Evolutionary conservation across 2,888 invertebrate species (phyloP).

Genomic region (Brenthis daphne): DNA sequence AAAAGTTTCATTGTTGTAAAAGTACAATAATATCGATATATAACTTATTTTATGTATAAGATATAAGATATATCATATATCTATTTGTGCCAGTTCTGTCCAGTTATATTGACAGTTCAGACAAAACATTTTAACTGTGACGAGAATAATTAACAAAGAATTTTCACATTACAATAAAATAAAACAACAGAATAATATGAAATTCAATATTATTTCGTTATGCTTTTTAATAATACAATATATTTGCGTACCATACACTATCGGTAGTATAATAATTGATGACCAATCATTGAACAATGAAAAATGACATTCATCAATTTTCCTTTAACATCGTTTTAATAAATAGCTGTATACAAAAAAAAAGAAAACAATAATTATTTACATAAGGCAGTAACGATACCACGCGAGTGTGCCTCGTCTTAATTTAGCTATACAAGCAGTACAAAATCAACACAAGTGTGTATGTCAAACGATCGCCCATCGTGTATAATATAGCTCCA

Average conservation of each 20-base stretch:
- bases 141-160: no score
- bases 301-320: constrained; percentile 79
- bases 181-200: constrained; percentile 74
- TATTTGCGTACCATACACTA: constrained; percentile 81
- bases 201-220: constrained; percentile 83
- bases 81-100: no score
- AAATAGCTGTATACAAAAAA: constrained; percentile 82
- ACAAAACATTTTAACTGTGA: no score
- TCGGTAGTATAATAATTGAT: constrained; percentile 79
- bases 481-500: constrained; percentile 68
- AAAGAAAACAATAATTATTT: constrained; percentile 81
- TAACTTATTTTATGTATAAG: no score
- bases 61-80: no score
- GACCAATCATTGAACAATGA: constrained; percentile 81
- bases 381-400: constrained; percentile 81
- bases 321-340: constrained; percentile 80
- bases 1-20: no score
- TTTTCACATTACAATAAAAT: constrained; percentile 46
- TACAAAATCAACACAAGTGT: constrained; percentile 70
- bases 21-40: no score
- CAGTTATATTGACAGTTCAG: no score
- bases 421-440: constrained; percentile 80
- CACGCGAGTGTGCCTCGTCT: constrained; percentile 78
- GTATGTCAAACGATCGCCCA: constrained; percentile 60
- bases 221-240: constrained; percentile 82